Conservation (phyloP, 2,888 invertebrate genomes). For the Apodemia zela region DNA sequence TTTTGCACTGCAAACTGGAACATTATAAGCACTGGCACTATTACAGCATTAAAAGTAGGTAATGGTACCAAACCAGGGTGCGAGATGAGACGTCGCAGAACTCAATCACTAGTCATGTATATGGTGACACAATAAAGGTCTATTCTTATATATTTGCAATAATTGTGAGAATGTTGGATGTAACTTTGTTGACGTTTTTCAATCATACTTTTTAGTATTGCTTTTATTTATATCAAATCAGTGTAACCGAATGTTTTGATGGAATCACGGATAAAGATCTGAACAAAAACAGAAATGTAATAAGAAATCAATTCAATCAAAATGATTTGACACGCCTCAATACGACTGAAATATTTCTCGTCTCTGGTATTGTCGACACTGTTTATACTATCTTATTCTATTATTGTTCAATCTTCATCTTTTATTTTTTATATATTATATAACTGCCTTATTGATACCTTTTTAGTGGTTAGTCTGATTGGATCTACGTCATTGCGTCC, state of each 20-base stretch:
- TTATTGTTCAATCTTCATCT: neutral
- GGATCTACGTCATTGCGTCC: too few relatives aligned
- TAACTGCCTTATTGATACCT: too few relatives aligned
- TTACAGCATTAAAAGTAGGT: too few relatives aligned
- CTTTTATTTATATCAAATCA: constrained; percentile 3
- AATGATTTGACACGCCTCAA: constrained; percentile 57
- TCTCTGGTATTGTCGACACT: neutral
- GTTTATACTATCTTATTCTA: neutral
- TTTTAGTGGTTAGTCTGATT: too few relatives aligned
- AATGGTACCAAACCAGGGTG: too few relatives aligned
- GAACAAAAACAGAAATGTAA: constrained; percentile 41
- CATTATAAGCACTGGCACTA: too few relatives aligned
- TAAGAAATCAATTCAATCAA: constrained; percentile 73
- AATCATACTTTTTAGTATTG: constrained; percentile 41
- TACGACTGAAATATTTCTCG: constrained; percentile 41
- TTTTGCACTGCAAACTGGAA: too few relatives aligned
- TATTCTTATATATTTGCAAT: too few relatives aligned
- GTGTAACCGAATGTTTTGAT: neutral
- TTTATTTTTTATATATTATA: constrained; percentile 1
- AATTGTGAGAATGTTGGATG: neutral
- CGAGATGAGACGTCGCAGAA: too few relatives aligned
- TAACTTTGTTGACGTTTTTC: constrained; percentile 17
- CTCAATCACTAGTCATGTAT: too few relatives aligned
- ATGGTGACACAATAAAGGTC: too few relatives aligned
- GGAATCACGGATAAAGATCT: neutral